These are phyloP conservation scores for Alitta virens DNA, from an alignment of 2,888 invertebrate genomes.

Conservation along the genomic window DNA sequence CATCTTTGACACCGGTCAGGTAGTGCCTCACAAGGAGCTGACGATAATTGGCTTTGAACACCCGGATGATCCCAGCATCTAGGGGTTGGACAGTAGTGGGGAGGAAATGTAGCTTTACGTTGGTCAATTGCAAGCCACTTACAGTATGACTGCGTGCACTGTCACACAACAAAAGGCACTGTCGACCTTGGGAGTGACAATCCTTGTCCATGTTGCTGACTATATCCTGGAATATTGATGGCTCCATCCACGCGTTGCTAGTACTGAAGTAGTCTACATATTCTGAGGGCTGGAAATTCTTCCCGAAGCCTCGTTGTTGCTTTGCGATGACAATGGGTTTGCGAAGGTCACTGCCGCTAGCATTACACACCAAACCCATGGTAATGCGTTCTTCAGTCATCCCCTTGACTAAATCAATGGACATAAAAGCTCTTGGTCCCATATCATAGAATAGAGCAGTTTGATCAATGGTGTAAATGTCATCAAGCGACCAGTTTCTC, in stretches of 20 bases:
- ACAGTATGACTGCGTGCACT: constrained; percentile 24
- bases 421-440: constrained; percentile 21
- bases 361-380: constrained; percentile 13
- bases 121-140: constrained; percentile 11
- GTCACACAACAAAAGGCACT: constrained; percentile 24
- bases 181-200: constrained; percentile 10
- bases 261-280: constrained; percentile 12
- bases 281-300: constrained; percentile 15
- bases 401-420: constrained; percentile 10
- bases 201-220: constrained; percentile 14
- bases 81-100: constrained; percentile 31
- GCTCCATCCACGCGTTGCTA: constrained; percentile 32
- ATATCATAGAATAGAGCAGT: constrained; percentile 25
- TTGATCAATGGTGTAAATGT: constrained; percentile 28
- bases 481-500: constrained; percentile 17
- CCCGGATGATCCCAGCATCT: constrained; percentile 29
- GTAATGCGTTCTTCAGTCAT: constrained; percentile 24
- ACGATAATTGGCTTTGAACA: constrained; percentile 22
- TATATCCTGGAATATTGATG: constrained; percentile 25
- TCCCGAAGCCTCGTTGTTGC: constrained; percentile 15
- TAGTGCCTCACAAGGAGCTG: constrained; percentile 15
- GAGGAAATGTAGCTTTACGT: constrained; percentile 23
- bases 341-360: constrained; percentile 22
- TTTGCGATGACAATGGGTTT: constrained; percentile 26
- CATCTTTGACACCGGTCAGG: constrained; percentile 18